A percentile compares a stretch with the other conserved stretches of the same genome.
These are phyloP conservation scores for Malthinus flaveolus DNA, from an alignment of 2,888 invertebrate genomes.

Conservation along the genomic window DNA sequence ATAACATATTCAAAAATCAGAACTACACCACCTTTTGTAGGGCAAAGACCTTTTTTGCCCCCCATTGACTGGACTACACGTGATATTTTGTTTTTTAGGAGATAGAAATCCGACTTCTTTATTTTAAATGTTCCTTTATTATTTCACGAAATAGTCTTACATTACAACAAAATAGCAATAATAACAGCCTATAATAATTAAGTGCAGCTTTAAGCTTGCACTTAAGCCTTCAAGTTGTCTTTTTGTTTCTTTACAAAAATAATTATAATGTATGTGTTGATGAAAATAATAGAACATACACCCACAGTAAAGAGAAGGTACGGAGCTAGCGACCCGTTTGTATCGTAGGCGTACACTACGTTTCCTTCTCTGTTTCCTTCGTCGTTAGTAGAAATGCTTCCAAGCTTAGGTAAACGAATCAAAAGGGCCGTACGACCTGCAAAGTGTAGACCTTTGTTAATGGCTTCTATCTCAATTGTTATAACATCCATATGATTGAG, in stretches of 20 bases:
- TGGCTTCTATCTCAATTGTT: slow-evolving; percentile 10
- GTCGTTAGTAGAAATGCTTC: background rate
- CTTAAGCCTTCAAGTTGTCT: no score
- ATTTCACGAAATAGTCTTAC: no score
- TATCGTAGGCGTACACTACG: slow-evolving; percentile 2
- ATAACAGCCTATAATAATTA: no score
- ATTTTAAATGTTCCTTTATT: no score
- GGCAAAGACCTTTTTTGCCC: no score
- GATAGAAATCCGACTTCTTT: no score
- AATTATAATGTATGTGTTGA: slow-evolving; percentile 6
- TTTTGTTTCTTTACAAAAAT: slow-evolving; percentile 14
- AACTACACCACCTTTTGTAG: no score
- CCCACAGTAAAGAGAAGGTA: slow-evolving; percentile 2
- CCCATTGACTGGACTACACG: no score
- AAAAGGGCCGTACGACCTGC: slow-evolving; percentile 13
- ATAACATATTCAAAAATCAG: no score
- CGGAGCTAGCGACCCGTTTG: background rate
- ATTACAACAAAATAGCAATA: no score
- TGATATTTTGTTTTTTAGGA: no score
- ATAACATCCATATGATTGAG: slow-evolving; percentile 2
- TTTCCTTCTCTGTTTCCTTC: background rate
- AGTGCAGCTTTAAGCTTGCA: no score
- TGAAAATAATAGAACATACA: slow-evolving; percentile 10
- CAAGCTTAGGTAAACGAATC: slow-evolving; percentile 4
- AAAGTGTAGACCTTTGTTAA: background rate